Evolutionary conservation across 2,888 invertebrate genomes (phyloP).

Genomic region (Chloroclysta siterata): DNA sequence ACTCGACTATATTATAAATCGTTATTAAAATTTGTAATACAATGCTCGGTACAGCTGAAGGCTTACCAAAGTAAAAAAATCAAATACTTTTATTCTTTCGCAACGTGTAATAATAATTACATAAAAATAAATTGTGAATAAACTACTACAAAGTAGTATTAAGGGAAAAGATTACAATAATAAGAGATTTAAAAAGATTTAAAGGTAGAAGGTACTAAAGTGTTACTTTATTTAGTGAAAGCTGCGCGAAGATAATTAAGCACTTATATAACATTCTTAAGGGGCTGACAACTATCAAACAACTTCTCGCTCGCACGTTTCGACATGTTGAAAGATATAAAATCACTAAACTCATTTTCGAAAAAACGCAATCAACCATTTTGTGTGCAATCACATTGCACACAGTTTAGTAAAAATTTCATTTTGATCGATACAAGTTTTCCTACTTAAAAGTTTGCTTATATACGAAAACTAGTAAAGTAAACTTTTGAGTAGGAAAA

Average conservation of each 20-base stretch:
- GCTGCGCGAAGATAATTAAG: neutral
- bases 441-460: too few relatives aligned
- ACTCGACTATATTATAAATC: slow-evolving; percentile 54
- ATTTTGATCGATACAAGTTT: too few relatives aligned
- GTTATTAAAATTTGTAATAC: slow-evolving; percentile 45
- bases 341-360: too few relatives aligned
- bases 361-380: too few relatives aligned
- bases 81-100: slow-evolving; percentile 1
- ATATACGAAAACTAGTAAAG: too few relatives aligned
- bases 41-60: slow-evolving; percentile 17
- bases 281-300: too few relatives aligned
- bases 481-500: too few relatives aligned
- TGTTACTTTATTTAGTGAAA: neutral
- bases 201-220: neutral
- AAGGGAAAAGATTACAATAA: neutral
- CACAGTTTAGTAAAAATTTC: too few relatives aligned
- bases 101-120: neutral
- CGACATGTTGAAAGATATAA: too few relatives aligned
- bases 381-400: too few relatives aligned
- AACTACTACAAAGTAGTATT: slow-evolving; percentile 1
- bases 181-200: neutral
- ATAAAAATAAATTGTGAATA: slow-evolving; percentile 1
- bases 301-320: too few relatives aligned
- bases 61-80: neutral
- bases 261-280: slow-evolving; percentile 1